Evolutionary conservation across 2,113 vertebrate species (phyloP), one percentile per base, ranked within the genome.

Genomic region (Ammodytes dubius): DNA sequence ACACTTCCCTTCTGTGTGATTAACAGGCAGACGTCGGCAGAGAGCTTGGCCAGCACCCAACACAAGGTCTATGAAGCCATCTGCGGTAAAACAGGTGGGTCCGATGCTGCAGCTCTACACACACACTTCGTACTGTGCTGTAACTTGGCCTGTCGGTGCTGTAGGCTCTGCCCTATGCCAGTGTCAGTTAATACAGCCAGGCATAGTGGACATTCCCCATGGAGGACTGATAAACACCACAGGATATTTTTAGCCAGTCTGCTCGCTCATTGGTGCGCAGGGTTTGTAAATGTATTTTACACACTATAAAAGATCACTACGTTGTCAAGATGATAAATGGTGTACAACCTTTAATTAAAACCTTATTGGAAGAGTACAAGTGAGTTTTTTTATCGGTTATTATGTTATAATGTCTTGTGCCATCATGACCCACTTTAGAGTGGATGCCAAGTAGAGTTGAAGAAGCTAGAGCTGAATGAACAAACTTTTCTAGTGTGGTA

Each of bases 61-160:
- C 92, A 92, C 49, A 70, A 81, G 65, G 86, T 94, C 86, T 92
- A 88, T n/a, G 85, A 95, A 74, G 89, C 91, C 59, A 85, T 93
- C 59, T 90, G 93, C 43, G 52, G 87, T 79, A 91, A 92, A 89
- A 91, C 90, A 91, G 94, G 95, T 96, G 89, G 90, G 92, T 91
- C 70, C 69, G 72, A 70, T 78, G 81, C 59, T 78, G 70, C 79
- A 72, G 13, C 70, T 74, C 54, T 59, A 45, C 82, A 78, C 82
- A 78, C 78, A 56, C 61, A 54, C 79, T 75, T 52, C 42, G 15
- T 80, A 4, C 64, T 15, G 0, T 66, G 63, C 65, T 60, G 70
- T 67, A 72, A 65, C 71, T 77, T 57, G 43, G 61, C 53, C 68
- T 40, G 40, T 42, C 52, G 74, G 35, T 37, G 35, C 82, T 63